Base-by-base conservation (phyloP, 1,140 invertebrate species). In the Lepidurus apus region DNA sequence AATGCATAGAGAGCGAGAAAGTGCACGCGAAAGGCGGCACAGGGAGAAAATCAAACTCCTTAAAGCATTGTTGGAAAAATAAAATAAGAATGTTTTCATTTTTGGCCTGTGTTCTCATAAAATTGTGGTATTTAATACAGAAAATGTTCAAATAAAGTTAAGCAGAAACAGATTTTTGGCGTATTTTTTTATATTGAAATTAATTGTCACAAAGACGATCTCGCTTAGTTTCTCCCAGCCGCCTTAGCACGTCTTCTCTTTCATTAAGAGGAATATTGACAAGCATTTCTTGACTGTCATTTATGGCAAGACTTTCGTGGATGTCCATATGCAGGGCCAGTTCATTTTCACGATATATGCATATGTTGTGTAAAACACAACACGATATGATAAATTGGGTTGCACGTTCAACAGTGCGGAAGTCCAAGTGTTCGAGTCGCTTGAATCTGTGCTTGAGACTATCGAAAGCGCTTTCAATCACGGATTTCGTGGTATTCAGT, bases 1-100 rank as follows among this genome's bases (percentile, higher is more conserved):
- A 65, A 77, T 77, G 21, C 76, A 77, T 45, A 43, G 76, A 77
- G 76, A 77, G 11, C 45, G 65, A 8, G 76, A 77, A 26, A 45
- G 34, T 24, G 76, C 76, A 17, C 45, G 76, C 45, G 76, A 77
- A 26, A 77, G 76, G 17, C 76, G 76, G 0, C 76, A 77, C 43
- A 45, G 65, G 21, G 76, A 77, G 26, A 77, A 77, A 45, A 77
- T 77, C 11, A 45, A 77, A 26, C 3, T 77, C 45, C 17, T 77
- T 24, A 77, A 77, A 77, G 13, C 65, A 26, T 47, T 77, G 42
- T 53, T 77, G 7, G 10, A 47, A 24, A 53, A 53, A 47, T 65
- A 13, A 65, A 65, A 65, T 13, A 17, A 47, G 1, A 9, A 0
- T 47, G 45, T 47, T 4, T 47, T 47, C 45, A 47, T 47, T 47